Evolutionary conservation across 2,797 vertebrate species (phyloP).

Genomic region (Rhinophrynus dorsalis): DNA sequence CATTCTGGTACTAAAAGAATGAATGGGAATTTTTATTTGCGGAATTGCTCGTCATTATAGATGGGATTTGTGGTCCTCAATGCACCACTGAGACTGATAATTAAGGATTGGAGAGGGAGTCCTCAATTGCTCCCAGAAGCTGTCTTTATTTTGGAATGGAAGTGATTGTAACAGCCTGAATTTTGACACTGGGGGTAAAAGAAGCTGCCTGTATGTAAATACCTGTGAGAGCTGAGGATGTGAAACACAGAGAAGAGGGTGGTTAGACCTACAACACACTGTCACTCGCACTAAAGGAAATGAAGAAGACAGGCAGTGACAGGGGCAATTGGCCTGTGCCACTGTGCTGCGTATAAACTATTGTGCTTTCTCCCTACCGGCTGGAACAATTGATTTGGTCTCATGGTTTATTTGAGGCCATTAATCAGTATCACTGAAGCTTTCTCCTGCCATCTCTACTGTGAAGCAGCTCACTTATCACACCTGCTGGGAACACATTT

Average conservation of each 20-base stretch:
- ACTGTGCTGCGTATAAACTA: slow-evolving; percentile 21
- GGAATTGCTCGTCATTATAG: too few relatives aligned
- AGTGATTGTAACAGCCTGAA: too few relatives aligned
- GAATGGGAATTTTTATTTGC: too few relatives aligned
- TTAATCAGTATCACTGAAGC: slow-evolving; percentile 36
- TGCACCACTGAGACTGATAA: too few relatives aligned
- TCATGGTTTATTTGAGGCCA: slow-evolving; percentile 43
- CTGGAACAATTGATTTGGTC: slow-evolving; percentile 43
- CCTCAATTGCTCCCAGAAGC: too few relatives aligned
- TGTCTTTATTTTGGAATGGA: too few relatives aligned
- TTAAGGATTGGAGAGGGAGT: too few relatives aligned
- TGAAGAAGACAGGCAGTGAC: slow-evolving; percentile 36
- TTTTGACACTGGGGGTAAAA: too few relatives aligned
- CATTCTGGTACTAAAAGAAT: too few relatives aligned
- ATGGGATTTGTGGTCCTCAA: too few relatives aligned
- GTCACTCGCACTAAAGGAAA: slow-evolving; percentile 31
- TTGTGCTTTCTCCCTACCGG: slow-evolving; percentile 42
- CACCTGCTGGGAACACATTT: slow-evolving; percentile 14
- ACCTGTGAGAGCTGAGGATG: slow-evolving; percentile 19
- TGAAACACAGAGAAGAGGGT: slow-evolving; percentile 9
- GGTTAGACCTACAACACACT: slow-evolving; percentile 8
- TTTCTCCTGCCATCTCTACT: slow-evolving; percentile 27
- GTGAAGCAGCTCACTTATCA: slow-evolving; percentile 41
- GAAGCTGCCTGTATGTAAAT: too few relatives aligned
- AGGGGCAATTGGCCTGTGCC: slow-evolving; percentile 42